These are phyloP conservation scores for Sarcophilus harrisii DNA, from an alignment of 2,797 vertebrate genomes.

Conservation along the genomic window DNA sequence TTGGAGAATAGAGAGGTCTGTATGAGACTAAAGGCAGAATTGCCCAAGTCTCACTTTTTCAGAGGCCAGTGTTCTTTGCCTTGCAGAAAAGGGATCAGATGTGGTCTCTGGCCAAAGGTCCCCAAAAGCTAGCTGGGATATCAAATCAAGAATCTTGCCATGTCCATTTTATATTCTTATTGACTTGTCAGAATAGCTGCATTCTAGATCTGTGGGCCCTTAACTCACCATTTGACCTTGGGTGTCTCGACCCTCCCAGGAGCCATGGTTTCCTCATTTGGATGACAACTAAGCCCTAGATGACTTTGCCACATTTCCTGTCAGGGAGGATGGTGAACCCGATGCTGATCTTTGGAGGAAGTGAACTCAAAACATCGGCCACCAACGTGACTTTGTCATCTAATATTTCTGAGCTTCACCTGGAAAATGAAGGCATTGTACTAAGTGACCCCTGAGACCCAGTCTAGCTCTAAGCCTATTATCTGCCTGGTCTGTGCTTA, in stretches of 20 bases:
- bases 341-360: background rate
- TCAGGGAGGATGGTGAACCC: background rate
- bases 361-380: background rate
- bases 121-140: background rate
- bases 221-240: background rate
- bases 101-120: background rate
- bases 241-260: background rate
- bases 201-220: background rate
- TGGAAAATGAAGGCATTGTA: background rate
- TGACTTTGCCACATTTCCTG: background rate
- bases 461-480: background rate
- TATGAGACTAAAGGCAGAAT: background rate
- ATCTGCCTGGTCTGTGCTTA: conserved; percentile 9
- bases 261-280: background rate
- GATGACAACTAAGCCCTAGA: background rate
- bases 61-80: background rate
- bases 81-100: background rate
- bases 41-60: background rate
- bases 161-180: background rate
- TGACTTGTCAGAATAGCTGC: background rate
- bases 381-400: background rate
- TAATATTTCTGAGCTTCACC: background rate
- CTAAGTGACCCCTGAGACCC: background rate
- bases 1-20: too few species aligned
- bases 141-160: background rate